Evolutionary conservation across 2,113 vertebrate species (phyloP).

Genomic region (Cinclus cinclus): DNA sequence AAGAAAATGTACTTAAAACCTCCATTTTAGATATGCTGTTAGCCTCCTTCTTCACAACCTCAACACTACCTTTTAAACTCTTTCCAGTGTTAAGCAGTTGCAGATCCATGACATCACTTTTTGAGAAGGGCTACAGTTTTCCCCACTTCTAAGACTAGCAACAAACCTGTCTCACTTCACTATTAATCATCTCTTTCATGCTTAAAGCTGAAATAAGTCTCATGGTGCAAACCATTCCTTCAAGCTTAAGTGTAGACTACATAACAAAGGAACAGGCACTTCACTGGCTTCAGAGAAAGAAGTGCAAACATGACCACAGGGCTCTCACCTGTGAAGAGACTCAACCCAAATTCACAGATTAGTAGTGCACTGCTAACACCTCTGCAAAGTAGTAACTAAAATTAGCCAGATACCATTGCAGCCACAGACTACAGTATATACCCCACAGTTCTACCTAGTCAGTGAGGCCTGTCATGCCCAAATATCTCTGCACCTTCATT

Average conservation of each 20-base stretch:
- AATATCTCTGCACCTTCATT: not conserved
- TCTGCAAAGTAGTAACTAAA: not conserved
- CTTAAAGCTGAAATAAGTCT: not conserved
- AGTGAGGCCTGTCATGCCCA: not conserved
- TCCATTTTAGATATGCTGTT: not conserved
- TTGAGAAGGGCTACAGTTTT: not conserved
- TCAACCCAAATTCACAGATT: not conserved
- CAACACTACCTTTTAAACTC: not conserved
- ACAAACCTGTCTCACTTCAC: not conserved
- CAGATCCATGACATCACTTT: not conserved
- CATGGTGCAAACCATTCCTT: not conserved
- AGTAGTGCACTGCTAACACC: not conserved
- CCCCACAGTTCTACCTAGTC: not conserved
- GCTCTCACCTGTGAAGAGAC: not conserved
- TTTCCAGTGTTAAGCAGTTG: not conserved
- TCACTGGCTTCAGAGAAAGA: not conserved
- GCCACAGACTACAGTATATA: not conserved
- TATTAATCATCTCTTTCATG: not conserved
- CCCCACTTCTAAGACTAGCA: not conserved
- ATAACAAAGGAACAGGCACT: not conserved
- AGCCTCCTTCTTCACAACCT: not conserved
- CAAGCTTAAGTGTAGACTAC: not conserved
- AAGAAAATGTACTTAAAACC: not conserved
- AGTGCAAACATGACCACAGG: not conserved
- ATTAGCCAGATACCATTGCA: not conserved